Evolutionary conservation across 2,797 vertebrate genomes (phyloP), one percentile per base, ranked within the genome.

Genomic region (Catostomus latipinnis): DNA sequence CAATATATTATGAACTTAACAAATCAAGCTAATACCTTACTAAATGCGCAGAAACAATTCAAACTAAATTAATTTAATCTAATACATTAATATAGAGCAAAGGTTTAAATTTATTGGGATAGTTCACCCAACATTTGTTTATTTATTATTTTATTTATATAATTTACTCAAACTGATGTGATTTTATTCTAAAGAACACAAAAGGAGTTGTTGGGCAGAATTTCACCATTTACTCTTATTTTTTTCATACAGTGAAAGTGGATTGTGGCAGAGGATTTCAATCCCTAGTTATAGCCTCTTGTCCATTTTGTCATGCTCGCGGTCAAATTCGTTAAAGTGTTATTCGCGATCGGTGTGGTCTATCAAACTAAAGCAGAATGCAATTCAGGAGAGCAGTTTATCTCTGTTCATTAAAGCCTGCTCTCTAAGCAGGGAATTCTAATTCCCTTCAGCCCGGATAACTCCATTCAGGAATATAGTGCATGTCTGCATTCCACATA

Each of bases 401-500:
- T 43, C 56, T 57, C 46, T 43, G 12, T 46, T 10, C 45, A 45
- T 5, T 56, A 50, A 45, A 72, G 72, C 72, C 18, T 2, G 9
- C 14, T 60, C n/a, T 71, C 62, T 74, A 82, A 74, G 74, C 45
- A 10, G 43, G 62, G 66, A 69, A 50, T 76, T 84, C 62, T 69
- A 60, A 22, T 34, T 82, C 63, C 57, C 63, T 86, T 86, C 81
- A 83, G 81, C 79, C 69, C 65, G 66, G 81, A 75, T 84, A 82
- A 76, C 58, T 75, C 79, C 70, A 81, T 87, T 86, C 72, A 84
- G 45, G 66, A 53, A 50, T 74, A 54, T 49, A 72, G 71, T 80
- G 74, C 61, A 84, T 16, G 76, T 86, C 83, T 86, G 82, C 84
- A 83, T 74, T 87, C 74, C 83, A 78, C 46, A 14, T 8, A 1